Evolutionary conservation across 2,888 invertebrate genomes (phyloP), one percentile per base, ranked within the genome.

Genomic region (Automeris io): DNA sequence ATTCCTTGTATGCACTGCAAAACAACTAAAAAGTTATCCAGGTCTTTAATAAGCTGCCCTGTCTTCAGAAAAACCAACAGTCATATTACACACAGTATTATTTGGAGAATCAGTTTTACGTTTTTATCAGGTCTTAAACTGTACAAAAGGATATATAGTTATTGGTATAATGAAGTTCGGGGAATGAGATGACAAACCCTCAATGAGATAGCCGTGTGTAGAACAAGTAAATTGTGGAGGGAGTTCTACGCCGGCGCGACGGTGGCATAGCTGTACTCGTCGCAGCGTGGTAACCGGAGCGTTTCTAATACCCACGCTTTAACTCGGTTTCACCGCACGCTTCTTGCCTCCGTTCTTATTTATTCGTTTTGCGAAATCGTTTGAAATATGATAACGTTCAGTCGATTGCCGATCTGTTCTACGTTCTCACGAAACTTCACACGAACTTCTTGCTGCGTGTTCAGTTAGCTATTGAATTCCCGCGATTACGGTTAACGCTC

Each of bases 301-400:
- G 81, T 83, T 85, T 85, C 82, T 85, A 83, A 85, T 86, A 86
- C 79, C 77, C 79, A 79, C 82, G 82, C 81, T 83, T 79, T 76
- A 82, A 80, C 72, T 83, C 72, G 70, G 78, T 86, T 83, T 83
- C 85, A 85, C 81, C 80, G 83, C 80, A 85, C 81, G 80, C 78
- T 80, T 85, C 80, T 83, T 82, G 78, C 81, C 81, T 79, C 61
- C 71, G 74, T 78, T 85, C 80, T 76, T 85, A 72, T 78, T 83
- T 81, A 78, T 82, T 80, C 77, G 80, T 81, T 85, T 85, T 83
- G 78, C 81, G 82, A 82, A 83, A 85, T 77, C 82, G 78, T 86
- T 85, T 85, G 85, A 80, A 85, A 86, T 76, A 75, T 76, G 82
- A 86, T 86, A 86, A 73, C 80, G 80, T 81, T 83, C 68, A 68